Conservation (phyloP, 1,140 invertebrate species). For the Ctenoplectra terminalis region DNA sequence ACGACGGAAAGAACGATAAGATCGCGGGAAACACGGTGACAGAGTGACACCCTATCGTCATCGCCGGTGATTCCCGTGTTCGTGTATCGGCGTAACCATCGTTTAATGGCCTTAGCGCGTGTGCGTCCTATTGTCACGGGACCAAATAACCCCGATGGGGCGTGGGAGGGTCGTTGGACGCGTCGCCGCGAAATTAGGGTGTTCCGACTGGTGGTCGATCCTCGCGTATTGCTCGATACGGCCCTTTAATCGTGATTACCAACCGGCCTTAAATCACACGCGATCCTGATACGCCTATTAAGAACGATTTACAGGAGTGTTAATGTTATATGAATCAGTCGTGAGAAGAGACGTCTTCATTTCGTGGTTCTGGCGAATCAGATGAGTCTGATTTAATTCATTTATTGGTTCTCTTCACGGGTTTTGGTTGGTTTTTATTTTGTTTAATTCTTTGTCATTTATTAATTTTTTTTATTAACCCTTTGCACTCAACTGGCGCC, state of each 20-base stretch:
- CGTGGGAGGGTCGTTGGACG: conserved; percentile 61
- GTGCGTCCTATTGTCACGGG: conserved; percentile 59
- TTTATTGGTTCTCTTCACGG: no score
- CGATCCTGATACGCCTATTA: conserved; percentile 36
- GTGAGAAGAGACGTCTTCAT: conserved; percentile 13
- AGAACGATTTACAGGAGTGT: conserved; percentile 26
- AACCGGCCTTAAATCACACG: conserved; percentile 30
- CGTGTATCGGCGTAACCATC: conserved; percentile 66
- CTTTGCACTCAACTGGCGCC: no score
- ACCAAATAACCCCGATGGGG: conserved; percentile 58
- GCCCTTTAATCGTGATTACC: conserved; percentile 44
- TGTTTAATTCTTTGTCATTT: no score
- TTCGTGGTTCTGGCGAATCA: no score
- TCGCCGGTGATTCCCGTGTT: conserved; percentile 48
- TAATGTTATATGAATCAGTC: not conserved
- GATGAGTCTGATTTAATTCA: not conserved
- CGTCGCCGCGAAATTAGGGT: conserved; percentile 63
- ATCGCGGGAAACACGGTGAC: conserved; percentile 60
- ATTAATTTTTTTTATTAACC: no score
- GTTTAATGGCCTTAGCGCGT: conserved; percentile 64
- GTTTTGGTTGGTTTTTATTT: no score
- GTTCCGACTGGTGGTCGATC: conserved; percentile 34
- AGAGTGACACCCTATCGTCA: conserved; percentile 45
- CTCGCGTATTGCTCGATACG: conserved; percentile 33
- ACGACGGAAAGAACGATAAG: conserved; percentile 30